Conservation (phyloP, 92 coral and sea anemone genomes). For the Palythoa caribaeorum region DNA sequence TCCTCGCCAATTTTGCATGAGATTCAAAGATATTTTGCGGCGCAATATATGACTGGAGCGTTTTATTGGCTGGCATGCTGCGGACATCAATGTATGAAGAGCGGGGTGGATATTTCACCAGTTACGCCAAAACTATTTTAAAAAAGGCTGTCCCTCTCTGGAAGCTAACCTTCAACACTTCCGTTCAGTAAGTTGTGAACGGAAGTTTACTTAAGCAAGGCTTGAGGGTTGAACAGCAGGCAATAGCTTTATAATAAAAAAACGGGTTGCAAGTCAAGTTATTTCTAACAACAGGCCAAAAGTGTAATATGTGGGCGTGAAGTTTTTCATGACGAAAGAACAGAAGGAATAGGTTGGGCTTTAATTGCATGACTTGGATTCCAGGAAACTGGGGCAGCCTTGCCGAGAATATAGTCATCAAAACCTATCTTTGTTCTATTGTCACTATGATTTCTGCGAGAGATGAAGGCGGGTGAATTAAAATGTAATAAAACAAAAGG, state of each 20-base stretch:
- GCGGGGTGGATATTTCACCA: neutral
- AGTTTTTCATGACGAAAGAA: neutral
- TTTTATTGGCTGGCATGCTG: neutral
- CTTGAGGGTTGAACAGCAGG: constrained; percentile 25
- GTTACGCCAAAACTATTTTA: neutral
- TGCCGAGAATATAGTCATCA: neutral
- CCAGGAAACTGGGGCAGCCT: neutral
- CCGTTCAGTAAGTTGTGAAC: constrained; percentile 38
- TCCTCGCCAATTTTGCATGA: neutral
- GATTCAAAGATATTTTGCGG: constrained; percentile 9
- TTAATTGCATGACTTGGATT: neutral
- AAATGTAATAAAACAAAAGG: constrained; percentile 2
- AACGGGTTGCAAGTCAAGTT: neutral
- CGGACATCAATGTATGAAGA: neutral
- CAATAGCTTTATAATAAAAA: neutral
- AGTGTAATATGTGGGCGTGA: constrained; percentile 24
- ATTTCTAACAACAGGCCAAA: neutral
- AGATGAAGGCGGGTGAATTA: constrained; percentile 8
- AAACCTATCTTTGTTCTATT: neutral
- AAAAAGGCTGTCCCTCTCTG: neutral
- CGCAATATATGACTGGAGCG: constrained; percentile 73
- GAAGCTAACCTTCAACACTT: constrained; percentile 25
- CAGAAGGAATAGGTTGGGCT: constrained; percentile 23
- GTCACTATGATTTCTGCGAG: neutral
- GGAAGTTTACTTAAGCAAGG: constrained; percentile 46